These are phyloP conservation scores for Acanthurus lineatus DNA, from an alignment of 2,797 vertebrate genomes.

Conservation along the genomic window DNA sequence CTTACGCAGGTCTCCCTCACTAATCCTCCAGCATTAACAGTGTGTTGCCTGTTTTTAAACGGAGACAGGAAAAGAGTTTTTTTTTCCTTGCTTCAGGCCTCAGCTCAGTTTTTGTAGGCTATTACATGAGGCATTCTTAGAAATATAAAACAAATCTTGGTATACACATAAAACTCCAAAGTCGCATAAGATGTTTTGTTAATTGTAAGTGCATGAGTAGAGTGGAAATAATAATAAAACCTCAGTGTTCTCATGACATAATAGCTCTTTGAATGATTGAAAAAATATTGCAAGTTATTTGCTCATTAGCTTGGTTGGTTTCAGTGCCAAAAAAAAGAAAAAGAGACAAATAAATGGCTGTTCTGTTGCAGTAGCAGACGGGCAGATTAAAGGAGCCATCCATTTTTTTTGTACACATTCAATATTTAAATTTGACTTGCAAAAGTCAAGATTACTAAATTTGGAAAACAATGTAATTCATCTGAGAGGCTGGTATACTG, in stretches of 20 bases:
- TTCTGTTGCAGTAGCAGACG: background rate
- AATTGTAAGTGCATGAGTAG: background rate
- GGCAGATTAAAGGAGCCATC: background rate
- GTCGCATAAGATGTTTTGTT: background rate
- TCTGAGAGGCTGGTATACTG: background rate
- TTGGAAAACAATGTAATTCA: background rate
- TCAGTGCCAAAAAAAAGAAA: background rate
- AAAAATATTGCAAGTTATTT: background rate
- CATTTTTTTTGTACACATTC: background rate
- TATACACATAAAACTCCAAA: conserved; percentile 11
- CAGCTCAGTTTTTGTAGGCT: background rate
- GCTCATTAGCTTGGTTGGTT: background rate
- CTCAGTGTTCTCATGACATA: background rate
- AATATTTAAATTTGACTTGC: background rate
- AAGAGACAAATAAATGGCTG: background rate
- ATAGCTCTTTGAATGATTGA: conserved; percentile 11
- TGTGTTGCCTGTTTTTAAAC: conserved; percentile 7
- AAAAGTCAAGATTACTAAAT: background rate
- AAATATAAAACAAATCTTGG: conserved; percentile 16
- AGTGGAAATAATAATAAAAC: conserved; percentile 26
- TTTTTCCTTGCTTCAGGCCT: background rate
- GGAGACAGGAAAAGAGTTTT: background rate
- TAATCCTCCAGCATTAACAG: conserved; percentile 22
- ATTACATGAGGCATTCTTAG: conserved; percentile 1
- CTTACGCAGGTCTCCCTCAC: conserved; percentile 2